Conservation (phyloP, 2,113 vertebrate genomes). For the Porphyrio hochstetteri region DNA sequence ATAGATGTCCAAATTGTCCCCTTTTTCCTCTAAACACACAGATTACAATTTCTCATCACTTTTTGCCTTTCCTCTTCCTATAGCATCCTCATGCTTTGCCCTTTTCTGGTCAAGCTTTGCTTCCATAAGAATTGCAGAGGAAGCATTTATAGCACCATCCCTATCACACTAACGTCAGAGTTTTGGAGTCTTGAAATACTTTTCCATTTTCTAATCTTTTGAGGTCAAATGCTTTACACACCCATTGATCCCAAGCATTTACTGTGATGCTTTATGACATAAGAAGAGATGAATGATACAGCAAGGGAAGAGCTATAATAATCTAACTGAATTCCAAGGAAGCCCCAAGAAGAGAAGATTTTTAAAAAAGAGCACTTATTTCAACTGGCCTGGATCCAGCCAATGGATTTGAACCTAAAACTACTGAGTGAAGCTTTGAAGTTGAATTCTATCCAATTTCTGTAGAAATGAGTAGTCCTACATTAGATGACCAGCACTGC, state of each 20-base stretch:
- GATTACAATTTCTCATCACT: neutral
- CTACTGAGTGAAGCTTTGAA: neutral
- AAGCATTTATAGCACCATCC: neutral
- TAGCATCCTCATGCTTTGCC: neutral
- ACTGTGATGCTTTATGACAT: neutral
- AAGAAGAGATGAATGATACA: neutral
- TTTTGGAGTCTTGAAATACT: neutral
- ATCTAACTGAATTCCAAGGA: neutral
- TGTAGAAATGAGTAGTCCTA: neutral
- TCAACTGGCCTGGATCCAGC: neutral
- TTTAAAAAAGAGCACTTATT: neutral
- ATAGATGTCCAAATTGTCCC: neutral
- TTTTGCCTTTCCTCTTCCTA: neutral
- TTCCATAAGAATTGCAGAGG: neutral
- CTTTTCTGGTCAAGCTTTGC: neutral
- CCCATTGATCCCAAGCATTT: neutral
- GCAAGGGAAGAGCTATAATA: neutral
- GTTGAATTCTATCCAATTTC: neutral
- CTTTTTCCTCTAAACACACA: neutral
- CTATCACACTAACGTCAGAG: neutral
- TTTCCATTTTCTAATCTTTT: neutral
- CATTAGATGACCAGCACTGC: neutral
- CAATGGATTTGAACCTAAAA: neutral
- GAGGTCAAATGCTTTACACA: neutral
- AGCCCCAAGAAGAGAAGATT: neutral